Evolutionary conservation across 2,888 invertebrate genomes (phyloP).

Genomic region (Litoditis marina): DNA sequence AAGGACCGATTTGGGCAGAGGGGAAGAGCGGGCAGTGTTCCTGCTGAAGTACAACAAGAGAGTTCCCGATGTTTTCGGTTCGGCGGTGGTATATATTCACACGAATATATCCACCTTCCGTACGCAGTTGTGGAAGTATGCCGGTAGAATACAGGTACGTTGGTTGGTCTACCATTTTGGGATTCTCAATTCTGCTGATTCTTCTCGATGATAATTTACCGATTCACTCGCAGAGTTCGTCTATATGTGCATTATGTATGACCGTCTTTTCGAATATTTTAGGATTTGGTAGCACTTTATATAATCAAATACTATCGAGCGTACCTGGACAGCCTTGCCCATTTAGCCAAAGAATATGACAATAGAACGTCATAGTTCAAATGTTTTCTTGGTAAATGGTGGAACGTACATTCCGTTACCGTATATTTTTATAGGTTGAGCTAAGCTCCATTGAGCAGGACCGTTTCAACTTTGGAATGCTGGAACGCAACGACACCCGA

Average conservation of each 20-base stretch:
- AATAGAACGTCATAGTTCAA: too few relatives aligned
- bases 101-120: constrained; percentile 75
- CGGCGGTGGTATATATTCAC: constrained; percentile 66
- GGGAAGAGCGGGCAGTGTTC: constrained; percentile 45
- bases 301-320: too few relatives aligned
- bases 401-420: neutral
- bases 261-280: too few relatives aligned
- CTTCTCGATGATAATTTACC: too few relatives aligned
- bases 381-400: constrained; percentile 8
- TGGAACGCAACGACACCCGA: constrained; percentile 68
- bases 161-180: too few relatives aligned
- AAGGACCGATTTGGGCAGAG: constrained; percentile 36
- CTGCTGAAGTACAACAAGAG: constrained; percentile 49
- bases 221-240: too few relatives aligned
- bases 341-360: too few relatives aligned
- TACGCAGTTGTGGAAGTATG: constrained; percentile 62
- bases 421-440: constrained; percentile 64
- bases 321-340: too few relatives aligned
- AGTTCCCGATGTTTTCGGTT: constrained; percentile 26
- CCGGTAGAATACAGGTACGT: constrained; percentile 25
- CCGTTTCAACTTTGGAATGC: constrained; percentile 67
- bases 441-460: constrained; percentile 58
- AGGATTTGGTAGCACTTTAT: neutral
- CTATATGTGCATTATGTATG: too few relatives aligned
- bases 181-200: too few relatives aligned